Evolutionary conservation across 2,113 vertebrate species (phyloP).

Genomic region (Motacilla tschutschensis): DNA sequence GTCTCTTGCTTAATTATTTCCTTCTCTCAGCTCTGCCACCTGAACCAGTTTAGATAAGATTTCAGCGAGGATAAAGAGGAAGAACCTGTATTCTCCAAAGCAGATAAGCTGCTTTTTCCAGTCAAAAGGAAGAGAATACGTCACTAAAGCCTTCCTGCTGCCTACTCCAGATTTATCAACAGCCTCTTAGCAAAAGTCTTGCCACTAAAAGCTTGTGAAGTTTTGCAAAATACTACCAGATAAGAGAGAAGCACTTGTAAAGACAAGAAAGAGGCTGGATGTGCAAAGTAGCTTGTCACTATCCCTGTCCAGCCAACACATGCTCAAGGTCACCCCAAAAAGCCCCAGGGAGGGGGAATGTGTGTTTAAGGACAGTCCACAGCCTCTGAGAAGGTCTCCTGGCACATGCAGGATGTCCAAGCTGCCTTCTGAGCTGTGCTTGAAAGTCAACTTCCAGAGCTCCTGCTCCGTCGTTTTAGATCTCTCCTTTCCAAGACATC

Average conservation of each 20-base stretch:
- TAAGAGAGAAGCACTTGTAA: conserved; percentile 12
- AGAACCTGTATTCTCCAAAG: conserved; percentile 15
- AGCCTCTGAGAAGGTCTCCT: neutral
- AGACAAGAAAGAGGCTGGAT: neutral
- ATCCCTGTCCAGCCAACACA: fast-evolving
- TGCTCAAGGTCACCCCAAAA: neutral
- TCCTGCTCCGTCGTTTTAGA: neutral
- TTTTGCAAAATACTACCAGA: neutral
- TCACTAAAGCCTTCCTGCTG: neutral
- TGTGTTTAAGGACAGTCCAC: neutral
- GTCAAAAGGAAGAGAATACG: neutral
- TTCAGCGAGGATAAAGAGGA: conserved; percentile 28
- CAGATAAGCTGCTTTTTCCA: conserved; percentile 21
- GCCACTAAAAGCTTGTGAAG: neutral
- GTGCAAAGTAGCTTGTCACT: neutral
- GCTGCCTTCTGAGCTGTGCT: neutral
- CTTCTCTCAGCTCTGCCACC: conserved; percentile 51
- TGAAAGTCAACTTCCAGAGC: neutral
- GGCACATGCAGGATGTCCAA: neutral
- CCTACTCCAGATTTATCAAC: conserved; percentile 13
- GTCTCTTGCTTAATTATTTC: conserved; percentile 67
- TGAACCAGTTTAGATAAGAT: conserved; percentile 71
- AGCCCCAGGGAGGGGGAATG: neutral
- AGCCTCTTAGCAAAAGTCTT: neutral
- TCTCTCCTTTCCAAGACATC: neutral